Base-by-base conservation (phyloP, 1,140 invertebrate genomes). In the Episyrphus balteatus region DNA sequence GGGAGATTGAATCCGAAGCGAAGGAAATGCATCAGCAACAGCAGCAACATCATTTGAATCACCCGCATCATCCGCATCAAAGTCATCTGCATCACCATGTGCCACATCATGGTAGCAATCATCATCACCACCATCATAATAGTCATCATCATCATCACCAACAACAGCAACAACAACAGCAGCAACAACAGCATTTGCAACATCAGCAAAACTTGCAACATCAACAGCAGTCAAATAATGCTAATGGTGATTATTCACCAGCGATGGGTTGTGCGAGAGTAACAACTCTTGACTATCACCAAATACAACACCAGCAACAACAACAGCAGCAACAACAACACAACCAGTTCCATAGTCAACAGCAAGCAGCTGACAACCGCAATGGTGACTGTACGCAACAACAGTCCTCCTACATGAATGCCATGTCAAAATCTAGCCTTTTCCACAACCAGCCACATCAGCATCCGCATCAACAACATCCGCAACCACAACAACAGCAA, bases 1-100 rank as follows among this genome's bases (percentile, higher is more conserved):
- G 84, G 21, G 91, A 95, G 68, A 86, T 95, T 76, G 86, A 91
- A 66, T 75, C 80, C 36, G 89, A 92, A 68, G 75, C 70, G 50
- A 76, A 70, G 55, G 74, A 76, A 53, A 64, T 61, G 47, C 61
- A 63, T 42, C 61, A 70, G 51, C 74, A 75, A 45, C 71, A 55
- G 3, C 56, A 57, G 15, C 57, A 61, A 40, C 55, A 55, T 14
- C 59, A 61, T 8, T 56, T 59, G 46, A 54, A 59, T 48, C 57
- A 57, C 12, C 55, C 53, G 12, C 52, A 55, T 5, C 21, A 32
- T n/a, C 56, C 54, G 5, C 58, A 62, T 14, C 60, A 58, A 11
- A 57, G 17, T 41, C 54, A 10, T 50, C 57, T n/a, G 48, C 60
- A 42, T 52, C 59, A 49, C 46, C 55, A 19, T 32, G 42, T 48